Percentiles rank a stretch among this genome's conserved stretches.
Conservation (phyloP, 1,140 invertebrate species). For the Pentalonia nigronervosa region DNA sequence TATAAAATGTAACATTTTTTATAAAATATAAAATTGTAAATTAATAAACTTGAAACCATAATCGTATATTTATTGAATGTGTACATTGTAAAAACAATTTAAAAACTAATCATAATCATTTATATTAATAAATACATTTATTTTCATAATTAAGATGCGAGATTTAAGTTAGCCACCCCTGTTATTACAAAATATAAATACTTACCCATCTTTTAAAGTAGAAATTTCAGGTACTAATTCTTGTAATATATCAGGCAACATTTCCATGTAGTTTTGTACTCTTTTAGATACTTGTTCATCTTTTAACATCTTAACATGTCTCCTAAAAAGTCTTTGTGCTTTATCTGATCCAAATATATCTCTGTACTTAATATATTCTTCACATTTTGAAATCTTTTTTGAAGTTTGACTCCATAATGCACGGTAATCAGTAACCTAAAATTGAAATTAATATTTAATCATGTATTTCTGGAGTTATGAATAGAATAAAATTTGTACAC, state of each 20-base stretch:
- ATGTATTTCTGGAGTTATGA: no score
- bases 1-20: no score
- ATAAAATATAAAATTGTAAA: no score
- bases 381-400: conserved; percentile 85
- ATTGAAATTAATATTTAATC: conserved; percentile 47
- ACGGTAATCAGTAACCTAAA: conserved; percentile 76
- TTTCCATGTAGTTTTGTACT: conserved; percentile 81
- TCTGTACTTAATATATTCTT: conserved; percentile 90
- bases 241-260: conserved; percentile 80
- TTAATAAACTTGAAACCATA: no score
- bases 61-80: no score
- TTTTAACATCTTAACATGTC: conserved; percentile 84
- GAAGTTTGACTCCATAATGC: conserved; percentile 85
- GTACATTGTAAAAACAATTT: no score
- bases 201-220: conserved; percentile 76
- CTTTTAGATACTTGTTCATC: conserved; percentile 85
- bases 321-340: conserved; percentile 80
- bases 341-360: conserved; percentile 89
- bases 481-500: not conserved
- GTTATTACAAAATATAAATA: not conserved
- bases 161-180: not conserved
- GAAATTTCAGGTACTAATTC: conserved; percentile 84
- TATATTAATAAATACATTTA: not conserved
- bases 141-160: not conserved
- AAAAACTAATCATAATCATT: no score